These are phyloP conservation scores for Nannospalax galili DNA, from an alignment of 2,113 vertebrate species.

Conservation along the genomic window DNA sequence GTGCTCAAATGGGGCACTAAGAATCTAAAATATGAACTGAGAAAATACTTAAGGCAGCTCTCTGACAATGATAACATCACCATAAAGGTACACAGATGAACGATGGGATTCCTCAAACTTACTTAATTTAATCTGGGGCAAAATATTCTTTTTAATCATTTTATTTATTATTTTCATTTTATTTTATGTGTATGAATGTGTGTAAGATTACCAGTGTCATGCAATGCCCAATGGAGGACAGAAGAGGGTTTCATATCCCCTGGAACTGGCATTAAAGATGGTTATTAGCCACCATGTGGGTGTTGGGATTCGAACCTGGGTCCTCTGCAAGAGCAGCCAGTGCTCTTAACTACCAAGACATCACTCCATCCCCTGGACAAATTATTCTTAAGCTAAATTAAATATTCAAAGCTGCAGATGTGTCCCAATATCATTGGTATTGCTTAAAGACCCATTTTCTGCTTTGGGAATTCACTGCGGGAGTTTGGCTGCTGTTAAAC, in stretches of 20 bases:
- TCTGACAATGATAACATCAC: not conserved
- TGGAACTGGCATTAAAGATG: too few relatives aligned
- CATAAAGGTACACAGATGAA: slow-evolving; percentile 42
- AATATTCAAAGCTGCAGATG: slow-evolving; percentile 49
- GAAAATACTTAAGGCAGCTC: slow-evolving; percentile 18
- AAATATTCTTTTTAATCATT: not conserved
- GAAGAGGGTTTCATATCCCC: too few relatives aligned
- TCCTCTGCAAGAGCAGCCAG: too few relatives aligned
- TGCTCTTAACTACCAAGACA: too few relatives aligned
- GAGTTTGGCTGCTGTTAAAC: slow-evolving; percentile 64
- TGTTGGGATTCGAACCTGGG: too few relatives aligned
- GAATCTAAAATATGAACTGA: not conserved
- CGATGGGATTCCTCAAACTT: not conserved
- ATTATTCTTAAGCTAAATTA: slow-evolving; percentile 44
- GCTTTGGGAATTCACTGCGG: slow-evolving; percentile 55
- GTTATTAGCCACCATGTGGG: too few relatives aligned
- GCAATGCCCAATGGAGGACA: too few relatives aligned
- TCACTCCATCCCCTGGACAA: too few relatives aligned
- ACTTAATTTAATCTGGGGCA: slow-evolving; percentile 8
- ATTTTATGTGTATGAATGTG: too few relatives aligned
- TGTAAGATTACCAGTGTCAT: too few relatives aligned
- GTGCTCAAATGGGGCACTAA: not conserved
- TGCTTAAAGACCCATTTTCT: slow-evolving; percentile 70
- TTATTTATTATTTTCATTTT: too few relatives aligned
- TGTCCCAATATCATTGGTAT: slow-evolving; percentile 53